Evolutionary conservation across 2,888 invertebrate species (phyloP), one percentile per base, ranked within the genome.

Genomic region (Ceriagrion tenellum): DNA sequence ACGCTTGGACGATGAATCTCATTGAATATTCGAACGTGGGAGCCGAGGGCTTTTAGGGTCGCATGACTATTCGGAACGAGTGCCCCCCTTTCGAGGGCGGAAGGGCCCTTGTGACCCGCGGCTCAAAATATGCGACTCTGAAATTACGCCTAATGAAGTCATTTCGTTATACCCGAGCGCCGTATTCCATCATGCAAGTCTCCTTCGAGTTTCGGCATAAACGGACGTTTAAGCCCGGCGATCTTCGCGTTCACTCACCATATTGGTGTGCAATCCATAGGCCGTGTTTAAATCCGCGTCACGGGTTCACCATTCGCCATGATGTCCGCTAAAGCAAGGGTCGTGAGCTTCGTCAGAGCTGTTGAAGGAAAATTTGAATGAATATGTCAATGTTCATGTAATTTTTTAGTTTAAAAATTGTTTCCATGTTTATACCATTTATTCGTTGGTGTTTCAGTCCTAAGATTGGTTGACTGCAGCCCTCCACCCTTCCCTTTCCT

Each of bases 111-210:
- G 81, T 81, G 81, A 81, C 81, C 30, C 81, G 81, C 13, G 35
- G 81, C 81, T 81, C 35, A 81, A 47, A 81, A 81, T 81, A 81
- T 81, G 81, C 35, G 81, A n/a, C 35, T 81, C 35, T 10, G 81
- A 35, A 81, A 81, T 81, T 10, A 81, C n/a, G 81, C 81, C 81
- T 81, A 81, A 81, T 81, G 81, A 81, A 81, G 81, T 81, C 81
- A 81, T 81, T 81, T 81, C 81, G 81, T 81, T 81, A 81, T 18
- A 81, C 1, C 81, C 81, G 0, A 18, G 3, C 81, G 81, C 81
- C 81, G 8, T 81, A 16, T 35, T 81, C 26, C 81, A 35, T 81
- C 26, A 35, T 81, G 35, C 35, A 81, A 81, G 81, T 16, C 81
- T 13, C 81, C 81, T 8, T 69, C n/a, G 69, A 69, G 23, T 8